Evolutionary conservation across 2,888 invertebrate genomes (phyloP).

Genomic region (Eutolmus rufibarbis): DNA sequence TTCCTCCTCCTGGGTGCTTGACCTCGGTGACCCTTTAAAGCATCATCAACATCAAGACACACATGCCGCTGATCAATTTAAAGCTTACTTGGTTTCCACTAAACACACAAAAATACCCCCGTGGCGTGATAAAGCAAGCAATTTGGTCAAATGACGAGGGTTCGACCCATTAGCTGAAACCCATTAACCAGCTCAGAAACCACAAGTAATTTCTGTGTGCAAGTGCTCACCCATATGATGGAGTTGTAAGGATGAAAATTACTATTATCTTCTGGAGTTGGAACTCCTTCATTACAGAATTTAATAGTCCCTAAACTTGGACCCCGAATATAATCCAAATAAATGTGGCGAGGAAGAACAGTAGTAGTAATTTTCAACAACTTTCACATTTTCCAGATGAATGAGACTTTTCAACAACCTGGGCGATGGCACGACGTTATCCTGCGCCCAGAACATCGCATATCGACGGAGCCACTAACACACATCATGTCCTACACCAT

Average conservation of each 20-base stretch:
- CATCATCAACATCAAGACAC: background rate
- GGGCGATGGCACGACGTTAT: slow-evolving; percentile 74
- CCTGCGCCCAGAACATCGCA: slow-evolving; percentile 62
- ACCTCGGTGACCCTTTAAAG: background rate
- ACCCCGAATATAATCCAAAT: background rate
- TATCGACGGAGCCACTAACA: slow-evolving; percentile 62
- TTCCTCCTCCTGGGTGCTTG: background rate
- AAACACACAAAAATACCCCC: background rate
- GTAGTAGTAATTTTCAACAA: slow-evolving; percentile 17
- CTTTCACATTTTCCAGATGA: slow-evolving; percentile 65
- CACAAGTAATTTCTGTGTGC: background rate
- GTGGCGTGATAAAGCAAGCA: background rate
- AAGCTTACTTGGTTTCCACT: background rate
- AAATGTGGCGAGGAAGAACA: background rate
- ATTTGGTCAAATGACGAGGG: background rate
- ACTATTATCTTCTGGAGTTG: background rate
- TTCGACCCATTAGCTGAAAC: background rate
- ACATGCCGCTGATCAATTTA: background rate
- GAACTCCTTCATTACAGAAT: background rate
- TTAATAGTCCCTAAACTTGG: background rate
- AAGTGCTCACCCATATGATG: background rate
- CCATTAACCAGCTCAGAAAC: background rate
- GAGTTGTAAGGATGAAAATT: background rate
- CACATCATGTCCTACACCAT: slow-evolving; percentile 72
- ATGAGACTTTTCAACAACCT: slow-evolving; percentile 75